phyloP scores from a whole-genome alignment of 2,113 vertebrate species.

The Labeo catla region DNA sequence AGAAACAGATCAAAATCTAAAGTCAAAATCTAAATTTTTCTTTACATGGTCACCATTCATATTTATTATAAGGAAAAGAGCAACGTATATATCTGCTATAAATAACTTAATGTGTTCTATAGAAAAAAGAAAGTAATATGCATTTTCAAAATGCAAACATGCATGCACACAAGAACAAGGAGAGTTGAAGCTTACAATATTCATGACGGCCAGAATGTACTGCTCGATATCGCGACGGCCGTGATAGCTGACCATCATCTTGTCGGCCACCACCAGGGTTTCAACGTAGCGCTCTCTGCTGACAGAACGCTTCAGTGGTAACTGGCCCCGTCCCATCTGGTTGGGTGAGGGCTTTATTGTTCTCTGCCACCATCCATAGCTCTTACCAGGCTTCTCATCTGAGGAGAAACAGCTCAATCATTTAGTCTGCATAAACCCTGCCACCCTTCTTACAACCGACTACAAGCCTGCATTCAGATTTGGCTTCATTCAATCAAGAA shows the following conservation, averaged over 20 bases:
- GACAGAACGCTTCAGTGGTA: slow-evolving; percentile 93
- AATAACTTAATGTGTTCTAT: background rate
- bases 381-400: slow-evolving; percentile 95
- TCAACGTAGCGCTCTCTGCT: slow-evolving; percentile 96
- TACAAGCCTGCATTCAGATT: no score
- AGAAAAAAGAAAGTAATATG: no score
- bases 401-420: slow-evolving; percentile 8
- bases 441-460: background rate
- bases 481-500: background rate
- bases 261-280: slow-evolving; percentile 96
- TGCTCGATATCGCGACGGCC: slow-evolving; percentile 97
- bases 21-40: no score
- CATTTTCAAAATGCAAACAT: no score
- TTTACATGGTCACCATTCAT: background rate
- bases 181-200: slow-evolving; percentile 97
- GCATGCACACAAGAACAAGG: background rate
- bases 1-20: background rate
- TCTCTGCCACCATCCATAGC: slow-evolving; percentile 89
- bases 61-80: background rate
- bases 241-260: slow-evolving; percentile 99
- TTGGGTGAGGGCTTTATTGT: slow-evolving; percentile 88
- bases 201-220: slow-evolving; percentile 98
- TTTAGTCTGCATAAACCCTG: background rate
- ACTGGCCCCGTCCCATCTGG: slow-evolving; percentile 86
- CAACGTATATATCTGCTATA: background rate